Evolutionary conservation across 2,888 invertebrate species (phyloP), one percentile per base, ranked within the genome.

Genomic region (Mesodorylaimus sp.): DNA sequence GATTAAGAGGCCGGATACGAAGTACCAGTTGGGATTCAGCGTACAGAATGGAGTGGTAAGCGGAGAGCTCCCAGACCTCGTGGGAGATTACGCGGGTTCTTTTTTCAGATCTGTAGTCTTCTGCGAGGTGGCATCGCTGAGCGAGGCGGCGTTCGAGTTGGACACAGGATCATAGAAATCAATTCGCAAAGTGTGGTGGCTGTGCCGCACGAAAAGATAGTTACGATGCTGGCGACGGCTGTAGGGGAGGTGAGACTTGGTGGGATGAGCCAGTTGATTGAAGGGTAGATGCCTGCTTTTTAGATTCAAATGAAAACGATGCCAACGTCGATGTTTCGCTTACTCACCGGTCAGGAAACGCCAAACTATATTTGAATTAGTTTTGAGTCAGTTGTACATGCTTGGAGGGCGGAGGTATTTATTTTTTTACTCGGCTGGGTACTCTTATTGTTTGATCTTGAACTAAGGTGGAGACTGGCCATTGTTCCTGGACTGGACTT

Each of bases 231-330:
- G 60, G 95, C 97, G 57, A 95, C 93, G 51, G 95, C 95, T 53
- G 91, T 97, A 54, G 97, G 97, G 63, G 97, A 97, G 81, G 93
- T 93, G 71, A 71, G 72, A 61, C 32, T 25, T 39, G 53, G n/a
- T n/a, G n/a, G n/a, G n/a, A n/a, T n/a, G n/a, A n/a, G 26, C 1
- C 10, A 16, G n/a, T n/a, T n/a, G n/a, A n/a, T n/a, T n/a, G n/a
- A n/a, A n/a, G n/a, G n/a, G n/a, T n/a, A n/a, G n/a, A n/a, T n/a
- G n/a, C n/a, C n/a, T n/a, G n/a, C n/a, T n/a, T n/a, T 76, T 29
- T 76, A 93, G 91, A 97, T 97, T 63, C 77, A 93, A 63, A 97
- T 97, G 95, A 97, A 97, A 75, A 97, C 97, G 53, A 97, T 99
- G 97, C 97, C 97, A 62, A 97, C 97, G 59, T 95, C 95, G 58